Percentiles rank a stretch among this genome's conserved stretches.
Evolutionary conservation across 2,797 vertebrate species (phyloP).

Genomic region (Gorsachius magnificus): DNA sequence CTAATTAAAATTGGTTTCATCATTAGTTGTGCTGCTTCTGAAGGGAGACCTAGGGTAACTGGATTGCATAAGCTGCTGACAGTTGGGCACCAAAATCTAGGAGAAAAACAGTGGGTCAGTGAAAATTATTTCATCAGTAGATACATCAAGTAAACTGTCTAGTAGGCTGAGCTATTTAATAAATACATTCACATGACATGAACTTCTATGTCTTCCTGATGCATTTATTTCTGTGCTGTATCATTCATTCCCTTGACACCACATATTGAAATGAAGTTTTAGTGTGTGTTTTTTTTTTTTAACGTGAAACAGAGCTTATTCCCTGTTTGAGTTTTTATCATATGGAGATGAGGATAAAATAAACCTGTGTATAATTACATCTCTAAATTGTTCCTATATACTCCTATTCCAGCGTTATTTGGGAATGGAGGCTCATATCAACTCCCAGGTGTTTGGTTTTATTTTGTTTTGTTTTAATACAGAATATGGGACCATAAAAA

Average conservation of each 20-base stretch:
- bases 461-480: neutral
- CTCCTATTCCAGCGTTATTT: neutral
- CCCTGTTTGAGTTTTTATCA: neutral
- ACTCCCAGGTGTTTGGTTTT: neutral
- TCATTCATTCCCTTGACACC: neutral
- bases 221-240: neutral
- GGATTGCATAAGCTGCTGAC: neutral
- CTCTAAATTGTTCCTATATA: neutral
- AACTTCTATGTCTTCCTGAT: neutral
- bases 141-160: neutral
- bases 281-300: neutral
- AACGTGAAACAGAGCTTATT: neutral
- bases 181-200: neutral
- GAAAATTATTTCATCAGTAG: neutral
- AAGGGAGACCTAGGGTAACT: neutral
- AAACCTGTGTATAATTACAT: neutral
- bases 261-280: neutral
- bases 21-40: neutral
- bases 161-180: neutral
- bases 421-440: neutral
- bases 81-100: neutral
- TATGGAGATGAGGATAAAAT: neutral
- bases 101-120: neutral
- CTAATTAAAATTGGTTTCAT: neutral
- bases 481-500: neutral